Conservation (phyloP, 2,888 invertebrate genomes). For the Aphodius granarius region DNA sequence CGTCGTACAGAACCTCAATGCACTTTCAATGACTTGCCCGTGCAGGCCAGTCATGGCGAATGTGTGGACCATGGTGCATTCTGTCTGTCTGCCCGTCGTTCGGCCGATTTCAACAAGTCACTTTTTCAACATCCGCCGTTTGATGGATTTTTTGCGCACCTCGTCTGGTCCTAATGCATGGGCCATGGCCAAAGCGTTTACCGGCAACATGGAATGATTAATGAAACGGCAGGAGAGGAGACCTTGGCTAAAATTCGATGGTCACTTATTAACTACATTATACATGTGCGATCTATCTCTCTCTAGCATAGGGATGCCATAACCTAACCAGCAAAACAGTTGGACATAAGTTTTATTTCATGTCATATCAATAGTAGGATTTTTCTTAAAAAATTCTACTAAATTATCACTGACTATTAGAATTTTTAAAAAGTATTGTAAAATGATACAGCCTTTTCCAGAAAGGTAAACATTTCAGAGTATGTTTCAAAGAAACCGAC, state of each 20-base stretch:
- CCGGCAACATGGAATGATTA: background rate
- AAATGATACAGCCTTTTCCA: too few species aligned
- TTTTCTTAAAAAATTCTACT: too few species aligned
- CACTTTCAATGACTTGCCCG: background rate
- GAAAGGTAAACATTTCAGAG: too few species aligned
- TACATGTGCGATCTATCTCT: background rate
- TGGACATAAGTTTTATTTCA: too few species aligned
- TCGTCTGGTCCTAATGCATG: background rate
- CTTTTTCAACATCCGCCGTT: background rate
- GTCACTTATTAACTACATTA: background rate
- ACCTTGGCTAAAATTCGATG: background rate
- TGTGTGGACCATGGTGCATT: background rate
- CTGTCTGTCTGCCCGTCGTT: background rate
- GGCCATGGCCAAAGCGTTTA: background rate
- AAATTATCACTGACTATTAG: too few species aligned
- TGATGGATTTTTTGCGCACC: background rate
- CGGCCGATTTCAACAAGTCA: background rate
- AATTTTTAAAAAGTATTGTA: too few species aligned
- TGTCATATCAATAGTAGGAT: too few species aligned
- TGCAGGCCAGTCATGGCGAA: background rate
- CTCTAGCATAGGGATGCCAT: too few species aligned
- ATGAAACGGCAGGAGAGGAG: background rate
- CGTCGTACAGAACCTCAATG: background rate
- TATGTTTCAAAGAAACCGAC: too few species aligned
- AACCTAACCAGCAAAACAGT: too few species aligned